Percentiles rank a stretch among this genome's conserved stretches.
Conservation (phyloP, 1,140 invertebrate genomes). For the Achroia grisella region DNA sequence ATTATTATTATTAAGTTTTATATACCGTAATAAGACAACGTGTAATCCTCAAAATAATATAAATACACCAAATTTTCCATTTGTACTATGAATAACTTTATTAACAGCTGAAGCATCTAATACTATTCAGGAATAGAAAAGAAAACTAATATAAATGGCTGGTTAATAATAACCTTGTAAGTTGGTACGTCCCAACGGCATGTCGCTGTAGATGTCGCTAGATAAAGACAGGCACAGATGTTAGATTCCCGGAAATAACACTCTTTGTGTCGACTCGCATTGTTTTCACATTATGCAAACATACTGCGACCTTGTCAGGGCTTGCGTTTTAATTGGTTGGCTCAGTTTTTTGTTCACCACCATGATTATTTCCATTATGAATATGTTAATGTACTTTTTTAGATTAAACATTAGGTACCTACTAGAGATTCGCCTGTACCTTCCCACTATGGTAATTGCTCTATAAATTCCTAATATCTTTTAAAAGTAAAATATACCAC, state of each 20-base stretch:
- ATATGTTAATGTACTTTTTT: too few relatives aligned
- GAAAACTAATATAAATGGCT: slow-evolving; percentile 11
- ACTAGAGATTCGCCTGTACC: too few relatives aligned
- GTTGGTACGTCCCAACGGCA: slow-evolving; percentile 5
- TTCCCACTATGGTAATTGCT: too few relatives aligned
- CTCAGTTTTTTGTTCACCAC: not conserved
- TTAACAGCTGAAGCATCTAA: not conserved
- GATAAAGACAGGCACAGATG: slow-evolving; percentile 54
- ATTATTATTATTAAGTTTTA: too few relatives aligned
- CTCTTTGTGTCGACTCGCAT: slow-evolving; percentile 17
- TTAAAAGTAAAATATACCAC: too few relatives aligned
- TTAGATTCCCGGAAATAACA: slow-evolving; percentile 27
- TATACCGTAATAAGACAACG: too few relatives aligned
- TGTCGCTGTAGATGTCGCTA: slow-evolving; percentile 30
- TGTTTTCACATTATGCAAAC: slow-evolving; percentile 28
- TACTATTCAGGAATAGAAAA: slow-evolving; percentile 4
- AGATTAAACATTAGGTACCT: too few relatives aligned
- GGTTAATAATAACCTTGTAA: not conserved
- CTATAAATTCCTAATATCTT: too few relatives aligned
- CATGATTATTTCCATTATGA: not conserved
- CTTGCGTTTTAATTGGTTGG: slow-evolving; percentile 19
- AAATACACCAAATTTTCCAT: too few relatives aligned
- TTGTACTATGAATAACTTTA: too few relatives aligned
- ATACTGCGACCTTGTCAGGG: slow-evolving; percentile 27
- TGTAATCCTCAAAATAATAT: too few relatives aligned